Conservation (phyloP, 2,113 vertebrate genomes). For the Stigmatopora argus region DNA sequence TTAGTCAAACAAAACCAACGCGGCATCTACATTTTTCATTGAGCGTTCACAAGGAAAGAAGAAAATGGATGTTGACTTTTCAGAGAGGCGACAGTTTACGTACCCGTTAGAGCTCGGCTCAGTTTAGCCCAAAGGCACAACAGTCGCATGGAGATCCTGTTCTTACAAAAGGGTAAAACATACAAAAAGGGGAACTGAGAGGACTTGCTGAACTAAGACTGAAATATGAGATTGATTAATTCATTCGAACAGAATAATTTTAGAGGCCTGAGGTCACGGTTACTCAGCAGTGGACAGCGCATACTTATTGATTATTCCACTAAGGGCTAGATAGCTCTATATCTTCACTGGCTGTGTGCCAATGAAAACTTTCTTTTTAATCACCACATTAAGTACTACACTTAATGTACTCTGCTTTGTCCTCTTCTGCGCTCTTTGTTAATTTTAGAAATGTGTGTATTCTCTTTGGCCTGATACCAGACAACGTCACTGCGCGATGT, state of each 20-base stretch:
- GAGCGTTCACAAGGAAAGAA: conserved; percentile 1
- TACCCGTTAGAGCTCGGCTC: conserved; percentile 9
- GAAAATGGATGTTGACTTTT: conserved; percentile 5
- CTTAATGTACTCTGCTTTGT: conserved; percentile 2
- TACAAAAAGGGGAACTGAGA: conserved; percentile 3
- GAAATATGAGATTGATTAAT: conserved; percentile 30
- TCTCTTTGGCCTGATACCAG: background rate
- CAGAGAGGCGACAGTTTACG: conserved; percentile 15
- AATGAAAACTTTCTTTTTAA: conserved; percentile 47
- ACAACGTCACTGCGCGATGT: background rate
- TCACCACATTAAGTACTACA: conserved; percentile 23
- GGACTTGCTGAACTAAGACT: conserved; percentile 1
- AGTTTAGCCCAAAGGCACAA: conserved; percentile 39
- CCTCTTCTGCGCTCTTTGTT: background rate
- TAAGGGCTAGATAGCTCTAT: conserved; percentile 48
- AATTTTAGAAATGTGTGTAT: background rate
- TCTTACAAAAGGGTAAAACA: conserved; percentile 37
- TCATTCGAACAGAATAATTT: conserved; percentile 31
- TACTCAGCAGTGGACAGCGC: conserved; percentile 52
- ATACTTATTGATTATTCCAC: conserved; percentile 58
- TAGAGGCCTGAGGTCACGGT: conserved; percentile 44
- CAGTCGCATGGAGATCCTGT: conserved; percentile 59
- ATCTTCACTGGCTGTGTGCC: conserved; percentile 31
- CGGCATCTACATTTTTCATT: conserved; percentile 10
- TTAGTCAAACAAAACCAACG: conserved; percentile 17